Evolutionary conservation across 2,113 vertebrate genomes (phyloP).

Genomic region (Coturnix japonica): DNA sequence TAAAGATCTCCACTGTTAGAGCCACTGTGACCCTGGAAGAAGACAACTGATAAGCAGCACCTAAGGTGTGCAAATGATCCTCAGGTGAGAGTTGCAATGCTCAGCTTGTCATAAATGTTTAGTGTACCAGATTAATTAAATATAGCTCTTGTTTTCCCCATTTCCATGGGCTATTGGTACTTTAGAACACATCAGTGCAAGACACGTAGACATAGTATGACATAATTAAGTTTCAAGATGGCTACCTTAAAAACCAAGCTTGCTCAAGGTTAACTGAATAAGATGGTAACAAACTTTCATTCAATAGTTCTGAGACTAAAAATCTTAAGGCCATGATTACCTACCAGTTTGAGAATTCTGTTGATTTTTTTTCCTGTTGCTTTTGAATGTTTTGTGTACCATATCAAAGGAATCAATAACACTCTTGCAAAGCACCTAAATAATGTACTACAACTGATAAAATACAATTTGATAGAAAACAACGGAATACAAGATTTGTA

Average conservation of each 20-base stretch:
- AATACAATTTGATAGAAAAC: background rate
- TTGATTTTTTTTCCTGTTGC: background rate
- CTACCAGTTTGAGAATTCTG: background rate
- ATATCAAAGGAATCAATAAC: background rate
- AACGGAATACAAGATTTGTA: background rate
- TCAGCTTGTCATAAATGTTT: background rate
- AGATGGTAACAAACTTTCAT: background rate
- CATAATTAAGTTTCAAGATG: background rate
- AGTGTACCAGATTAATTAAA: background rate
- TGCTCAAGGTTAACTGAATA: background rate
- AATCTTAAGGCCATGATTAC: background rate
- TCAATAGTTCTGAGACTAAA: background rate
- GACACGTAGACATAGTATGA: rapidly evolving
- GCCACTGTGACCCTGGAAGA: background rate
- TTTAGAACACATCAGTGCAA: background rate
- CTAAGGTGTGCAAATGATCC: rapidly evolving
- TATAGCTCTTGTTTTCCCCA: background rate
- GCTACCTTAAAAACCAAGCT: background rate
- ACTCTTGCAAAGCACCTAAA: background rate
- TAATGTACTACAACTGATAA: background rate
- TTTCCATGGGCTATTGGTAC: background rate
- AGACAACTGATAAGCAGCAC: background rate
- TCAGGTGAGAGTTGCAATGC: background rate
- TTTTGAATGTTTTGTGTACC: background rate
- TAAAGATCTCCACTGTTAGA: background rate